Percentiles rank a stretch among this genome's conserved stretches.
These are phyloP conservation scores for Neomorphus geoffroyi DNA, from an alignment of 2,797 vertebrate genomes.

Conservation along the genomic window DNA sequence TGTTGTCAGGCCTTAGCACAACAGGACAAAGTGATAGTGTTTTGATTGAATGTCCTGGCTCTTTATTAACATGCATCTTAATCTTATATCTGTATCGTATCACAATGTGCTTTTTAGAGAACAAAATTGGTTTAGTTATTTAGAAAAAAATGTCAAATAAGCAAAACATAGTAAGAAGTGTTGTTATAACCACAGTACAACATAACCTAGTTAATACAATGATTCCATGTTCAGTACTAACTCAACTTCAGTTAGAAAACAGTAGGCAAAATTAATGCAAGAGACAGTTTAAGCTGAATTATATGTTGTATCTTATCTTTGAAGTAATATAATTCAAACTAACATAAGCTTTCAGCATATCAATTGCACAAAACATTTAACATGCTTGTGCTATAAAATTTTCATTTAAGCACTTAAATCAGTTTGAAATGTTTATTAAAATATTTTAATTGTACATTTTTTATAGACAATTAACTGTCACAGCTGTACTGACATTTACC, in stretches of 20 bases:
- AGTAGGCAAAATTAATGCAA: not conserved
- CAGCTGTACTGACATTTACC: not conserved
- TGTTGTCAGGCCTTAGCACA: not conserved
- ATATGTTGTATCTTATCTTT: not conserved
- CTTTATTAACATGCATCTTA: not conserved
- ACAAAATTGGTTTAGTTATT: not conserved
- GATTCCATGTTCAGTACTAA: not conserved
- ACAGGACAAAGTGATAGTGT: not conserved
- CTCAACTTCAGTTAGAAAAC: slow-evolving; percentile 18
- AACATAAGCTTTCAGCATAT: not conserved
- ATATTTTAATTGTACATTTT: not conserved
- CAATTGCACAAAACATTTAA: not conserved
- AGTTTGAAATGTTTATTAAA: not conserved
- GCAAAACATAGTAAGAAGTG: not conserved
- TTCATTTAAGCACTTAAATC: not conserved
- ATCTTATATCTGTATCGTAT: not conserved
- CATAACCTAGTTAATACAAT: not conserved
- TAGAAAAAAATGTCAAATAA: not conserved
- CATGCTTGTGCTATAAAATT: not conserved
- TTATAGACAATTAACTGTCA: not conserved
- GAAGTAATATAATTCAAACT: not conserved
- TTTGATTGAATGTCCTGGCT: not conserved
- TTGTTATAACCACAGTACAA: not conserved
- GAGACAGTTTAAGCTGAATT: not conserved
- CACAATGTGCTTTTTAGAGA: not conserved